Evolutionary conservation across 1,140 invertebrate species (phyloP).

Genomic region (Cotesia chilonis): DNA sequence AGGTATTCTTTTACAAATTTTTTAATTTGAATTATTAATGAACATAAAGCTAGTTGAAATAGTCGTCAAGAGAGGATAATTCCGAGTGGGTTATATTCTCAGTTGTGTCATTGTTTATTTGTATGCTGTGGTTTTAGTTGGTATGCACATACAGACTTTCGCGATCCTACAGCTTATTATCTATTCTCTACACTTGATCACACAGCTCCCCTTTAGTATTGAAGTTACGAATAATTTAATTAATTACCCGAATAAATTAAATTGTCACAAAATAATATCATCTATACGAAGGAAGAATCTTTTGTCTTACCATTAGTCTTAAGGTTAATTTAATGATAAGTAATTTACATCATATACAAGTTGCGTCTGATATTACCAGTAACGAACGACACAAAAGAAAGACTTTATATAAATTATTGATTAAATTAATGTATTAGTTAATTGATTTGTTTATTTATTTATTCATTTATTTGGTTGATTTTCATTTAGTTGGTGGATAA

Average conservation of each 20-base stretch:
- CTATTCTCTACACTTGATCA: slow-evolving; percentile 22
- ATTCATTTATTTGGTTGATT: neutral
- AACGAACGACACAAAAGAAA: too few species aligned
- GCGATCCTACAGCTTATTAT: neutral
- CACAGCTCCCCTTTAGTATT: slow-evolving; percentile 38
- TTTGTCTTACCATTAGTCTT: neutral
- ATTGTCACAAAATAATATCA: slow-evolving; percentile 55
- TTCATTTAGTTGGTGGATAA: neutral
- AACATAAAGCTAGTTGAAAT: slow-evolving; percentile 2
- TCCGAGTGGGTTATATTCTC: slow-evolving; percentile 26
- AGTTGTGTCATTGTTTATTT: slow-evolving; percentile 44
- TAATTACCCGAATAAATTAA: slow-evolving; percentile 55
- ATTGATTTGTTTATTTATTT: too few species aligned
- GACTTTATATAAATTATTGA: too few species aligned
- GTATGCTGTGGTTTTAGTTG: slow-evolving; percentile 44
- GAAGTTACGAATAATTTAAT: slow-evolving; percentile 54
- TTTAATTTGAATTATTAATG: too few species aligned
- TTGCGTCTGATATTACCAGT: too few species aligned
- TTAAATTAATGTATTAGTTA: too few species aligned
- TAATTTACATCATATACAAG: too few species aligned
- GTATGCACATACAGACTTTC: neutral
- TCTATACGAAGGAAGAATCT: slow-evolving; percentile 8
- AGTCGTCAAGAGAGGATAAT: slow-evolving; percentile 14
- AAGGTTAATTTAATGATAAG: too few species aligned
- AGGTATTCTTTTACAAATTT: too few species aligned